Conservation (phyloP, 2,888 invertebrate genomes). For the Meta bourneti region DNA sequence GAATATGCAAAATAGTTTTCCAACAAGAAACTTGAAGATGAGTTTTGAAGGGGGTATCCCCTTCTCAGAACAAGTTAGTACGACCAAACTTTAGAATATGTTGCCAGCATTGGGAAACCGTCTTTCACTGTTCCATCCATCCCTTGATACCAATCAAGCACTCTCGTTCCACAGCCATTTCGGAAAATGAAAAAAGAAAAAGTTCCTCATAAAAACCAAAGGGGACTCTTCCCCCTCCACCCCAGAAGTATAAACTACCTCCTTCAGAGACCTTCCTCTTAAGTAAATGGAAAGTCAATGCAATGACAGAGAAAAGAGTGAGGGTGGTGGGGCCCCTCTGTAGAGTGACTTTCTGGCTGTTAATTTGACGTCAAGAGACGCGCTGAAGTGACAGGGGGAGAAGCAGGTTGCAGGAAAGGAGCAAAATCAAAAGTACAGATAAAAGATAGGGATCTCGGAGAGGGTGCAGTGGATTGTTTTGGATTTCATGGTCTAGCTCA, state of each 20-base stretch:
- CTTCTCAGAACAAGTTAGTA: no score
- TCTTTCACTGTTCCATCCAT: neutral
- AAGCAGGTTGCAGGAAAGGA: slow-evolving; percentile 1
- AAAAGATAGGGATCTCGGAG: slow-evolving; percentile 21
- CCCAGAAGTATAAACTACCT: slow-evolving; percentile 42
- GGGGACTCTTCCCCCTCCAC: slow-evolving; percentile 4
- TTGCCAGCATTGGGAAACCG: no score
- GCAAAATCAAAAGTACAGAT: slow-evolving; percentile 37
- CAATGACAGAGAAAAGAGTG: slow-evolving; percentile 26
- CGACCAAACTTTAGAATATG: no score
- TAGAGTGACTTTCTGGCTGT: slow-evolving; percentile 57
- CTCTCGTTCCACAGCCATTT: slow-evolving; percentile 33
- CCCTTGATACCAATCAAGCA: slow-evolving; percentile 53
- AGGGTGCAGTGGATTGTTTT: slow-evolving; percentile 32
- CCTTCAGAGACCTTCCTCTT: slow-evolving; percentile 29
- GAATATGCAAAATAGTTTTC: no score
- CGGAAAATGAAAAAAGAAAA: slow-evolving; percentile 37
- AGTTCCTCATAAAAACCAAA: slow-evolving; percentile 7
- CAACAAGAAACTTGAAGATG: no score
- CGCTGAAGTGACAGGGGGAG: slow-evolving; percentile 25
- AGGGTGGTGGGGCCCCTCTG: neutral
- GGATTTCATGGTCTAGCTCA: slow-evolving; percentile 5
- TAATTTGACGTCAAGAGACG: slow-evolving; percentile 60
- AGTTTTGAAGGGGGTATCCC: no score
- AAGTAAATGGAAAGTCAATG: slow-evolving; percentile 72